Base-by-base conservation (phyloP, 2,888 invertebrate genomes). In the Drosophila fungiperda region DNA sequence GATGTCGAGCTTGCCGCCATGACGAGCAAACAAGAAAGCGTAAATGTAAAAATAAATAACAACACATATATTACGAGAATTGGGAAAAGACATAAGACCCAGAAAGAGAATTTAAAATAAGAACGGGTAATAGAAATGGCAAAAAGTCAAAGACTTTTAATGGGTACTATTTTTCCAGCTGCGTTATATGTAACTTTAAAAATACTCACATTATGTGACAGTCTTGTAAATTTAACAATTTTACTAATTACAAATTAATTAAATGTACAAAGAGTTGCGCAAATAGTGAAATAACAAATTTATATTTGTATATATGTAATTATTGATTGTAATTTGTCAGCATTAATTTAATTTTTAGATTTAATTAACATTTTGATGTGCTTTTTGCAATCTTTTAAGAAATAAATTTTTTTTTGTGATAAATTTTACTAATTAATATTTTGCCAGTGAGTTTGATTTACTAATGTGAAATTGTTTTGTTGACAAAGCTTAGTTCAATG, bases 11-110 rank as follows among this genome's bases (percentile, higher is more conserved):
- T 49, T 54, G 33, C 26, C 33, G 32, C n/a, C 40, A 57, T 61
- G 69, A 35, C 76, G 62, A 52, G 53, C 79, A 78, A 78, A 75
- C 63, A 74, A 67, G 73, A 76, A 80, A 83, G 57, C 71, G 76
- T 76, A 83, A 83, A 78, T 81, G 85, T 81, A 72, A 70, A 85
- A 84, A 84, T 82, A 85, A 85, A 79, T 76, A 82, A 29, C 29
- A 71, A 74, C 87, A 80, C 73, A 74, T 62, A 72, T 67, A 65
- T 78, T 65, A 68, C 62, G 66, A 57, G 55, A 54, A 71, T 61
- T 38, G 53, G 55, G 69, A 66, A 66, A n/a, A 45, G 23, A 50
- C 60, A 36, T 23, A 59, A 45, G 45, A 60, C 55, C 29, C 8
- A 38, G 17, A 12, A 49, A 17, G 40, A 17, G 59, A 68, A 65